Evolutionary conservation across 2,888 invertebrate genomes (phyloP), one percentile per base, ranked within the genome.

Genomic region (Harmothoe impar): DNA sequence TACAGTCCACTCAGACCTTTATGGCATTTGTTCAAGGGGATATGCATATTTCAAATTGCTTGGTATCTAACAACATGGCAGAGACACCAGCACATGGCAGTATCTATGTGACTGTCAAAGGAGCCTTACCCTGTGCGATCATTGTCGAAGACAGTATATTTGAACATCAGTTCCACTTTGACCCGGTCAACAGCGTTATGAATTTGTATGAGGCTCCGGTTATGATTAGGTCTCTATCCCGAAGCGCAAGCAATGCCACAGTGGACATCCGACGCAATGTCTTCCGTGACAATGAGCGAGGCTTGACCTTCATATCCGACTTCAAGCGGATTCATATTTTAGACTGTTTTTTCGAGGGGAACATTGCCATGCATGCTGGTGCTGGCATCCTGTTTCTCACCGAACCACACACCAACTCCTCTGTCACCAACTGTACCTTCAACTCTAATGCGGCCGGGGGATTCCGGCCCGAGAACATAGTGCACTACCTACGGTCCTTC

Each of bases 331-430:
- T 89, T 33, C 54, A 86, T 31, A 86, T 91, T 29, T 56, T 51
- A 17, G 89, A 91, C 81, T 90, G 85, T 29, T 10, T 33, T 0
- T 90, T 91, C 35, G 29, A 54, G 52, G 78, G 51, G 10, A 91
- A 91, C 85, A 91, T 91, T 20, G 92, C 92, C 7, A 92, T 92
- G 93, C 93, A 93, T 78, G 92, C 93, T 7, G 93, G 93, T 0
- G 91, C 89, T 29, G 92, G 90, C n/a, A 91, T 92, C 51, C 90
- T 92, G 33, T 51, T 78, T 56, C 89, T 91, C 56, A 91, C 72
- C 25, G 88, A 81, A 33, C 56, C 77, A 3, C 90, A 81, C n/a
- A 43, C 35, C 31, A 54, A 86, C 52, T 90, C 72, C 33, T 51
- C 78, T 33, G 84, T 90, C 0, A 29, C 51, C 56, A 90, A 78